These are phyloP conservation scores for Pseudomyrmex gracilis DNA, from an alignment of 1,140 invertebrate species.

Conservation along the genomic window DNA sequence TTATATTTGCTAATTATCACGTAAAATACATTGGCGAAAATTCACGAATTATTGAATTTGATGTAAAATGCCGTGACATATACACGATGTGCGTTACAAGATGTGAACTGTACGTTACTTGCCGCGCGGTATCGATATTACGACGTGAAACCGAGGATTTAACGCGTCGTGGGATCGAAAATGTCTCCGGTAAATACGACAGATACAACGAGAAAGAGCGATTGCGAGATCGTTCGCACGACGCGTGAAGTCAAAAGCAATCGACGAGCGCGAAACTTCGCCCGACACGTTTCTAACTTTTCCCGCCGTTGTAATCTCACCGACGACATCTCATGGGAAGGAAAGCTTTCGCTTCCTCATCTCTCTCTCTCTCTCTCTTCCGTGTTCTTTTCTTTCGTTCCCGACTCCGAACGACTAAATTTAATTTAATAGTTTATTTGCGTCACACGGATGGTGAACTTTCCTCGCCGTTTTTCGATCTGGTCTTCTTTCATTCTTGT, in stretches of 20 bases:
- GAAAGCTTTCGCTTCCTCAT: background rate
- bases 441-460: slow-evolving; percentile 58
- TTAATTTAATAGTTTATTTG: slow-evolving; percentile 75
- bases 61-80: slow-evolving; percentile 9
- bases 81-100: background rate
- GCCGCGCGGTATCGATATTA: slow-evolving; percentile 22
- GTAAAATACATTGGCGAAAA: slow-evolving; percentile 15
- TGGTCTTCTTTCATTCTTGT: background rate
- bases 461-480: slow-evolving; percentile 17
- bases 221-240: slow-evolving; percentile 40
- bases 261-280: slow-evolving; percentile 53
- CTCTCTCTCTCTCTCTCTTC: background rate
- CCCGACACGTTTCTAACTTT: slow-evolving; percentile 28
- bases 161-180: slow-evolving; percentile 27
- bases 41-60: slow-evolving; percentile 14
- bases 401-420: slow-evolving; percentile 54
- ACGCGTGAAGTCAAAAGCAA: slow-evolving; percentile 33
- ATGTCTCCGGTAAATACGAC: slow-evolving; percentile 11
- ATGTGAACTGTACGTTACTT: background rate
- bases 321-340: slow-evolving; percentile 34
- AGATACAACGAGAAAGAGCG: slow-evolving; percentile 41
- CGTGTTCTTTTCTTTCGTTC: slow-evolving; percentile 14
- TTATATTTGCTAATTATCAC: slow-evolving; percentile 38
- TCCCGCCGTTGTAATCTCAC: slow-evolving; percentile 36
- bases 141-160: slow-evolving; percentile 27